Conservation (phyloP, 2,888 invertebrate genomes). For the Adelognathus sp. region DNA sequence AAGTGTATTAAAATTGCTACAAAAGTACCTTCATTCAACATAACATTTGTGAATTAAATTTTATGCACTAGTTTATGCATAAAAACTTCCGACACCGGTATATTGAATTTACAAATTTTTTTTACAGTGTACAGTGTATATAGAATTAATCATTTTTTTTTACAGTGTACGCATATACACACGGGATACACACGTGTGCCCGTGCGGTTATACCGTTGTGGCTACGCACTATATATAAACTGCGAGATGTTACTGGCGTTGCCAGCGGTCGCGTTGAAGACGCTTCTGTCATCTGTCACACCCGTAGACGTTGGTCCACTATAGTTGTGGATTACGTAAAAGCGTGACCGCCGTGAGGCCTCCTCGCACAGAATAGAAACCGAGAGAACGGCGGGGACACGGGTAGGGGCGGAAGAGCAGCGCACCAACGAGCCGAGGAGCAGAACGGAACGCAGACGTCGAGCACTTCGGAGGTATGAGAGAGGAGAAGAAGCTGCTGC, state of each 20-base stretch:
- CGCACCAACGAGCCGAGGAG: constrained; percentile 6
- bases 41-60: no score
- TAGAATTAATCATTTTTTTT: no score
- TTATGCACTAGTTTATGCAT: no score
- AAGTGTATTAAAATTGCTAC: no score
- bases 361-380: not conserved
- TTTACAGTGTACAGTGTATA: no score
- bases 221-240: constrained; percentile 63
- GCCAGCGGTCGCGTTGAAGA: constrained; percentile 67
- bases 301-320: constrained; percentile 65
- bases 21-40: no score
- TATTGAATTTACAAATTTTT: no score
- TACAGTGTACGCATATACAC: no score
- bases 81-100: no score
- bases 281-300: constrained; percentile 75
- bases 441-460: constrained; percentile 18
- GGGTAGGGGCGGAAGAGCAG: not conserved
- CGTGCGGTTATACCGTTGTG: not conserved
- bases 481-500: constrained; percentile 22
- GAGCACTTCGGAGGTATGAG: constrained; percentile 2
- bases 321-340: constrained; percentile 70
- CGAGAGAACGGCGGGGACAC: not conserved
- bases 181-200: not conserved
- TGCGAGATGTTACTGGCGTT: constrained; percentile 58
- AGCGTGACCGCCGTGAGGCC: constrained; percentile 38